Conservation (phyloP, 2,113 vertebrate species). For the Callorhinus ursinus region DNA sequence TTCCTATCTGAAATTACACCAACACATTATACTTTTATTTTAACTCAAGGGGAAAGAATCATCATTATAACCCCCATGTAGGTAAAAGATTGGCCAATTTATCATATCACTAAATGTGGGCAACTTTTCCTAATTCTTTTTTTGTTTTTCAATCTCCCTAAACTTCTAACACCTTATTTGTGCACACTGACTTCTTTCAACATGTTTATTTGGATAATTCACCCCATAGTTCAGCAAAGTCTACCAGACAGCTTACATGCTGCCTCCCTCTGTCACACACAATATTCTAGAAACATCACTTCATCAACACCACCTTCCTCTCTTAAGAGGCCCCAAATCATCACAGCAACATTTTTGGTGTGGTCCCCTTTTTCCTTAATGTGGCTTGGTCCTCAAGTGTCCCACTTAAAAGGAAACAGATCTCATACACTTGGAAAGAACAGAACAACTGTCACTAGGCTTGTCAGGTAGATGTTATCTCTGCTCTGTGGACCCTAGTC, state of each 20-base stretch:
- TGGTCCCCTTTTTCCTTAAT: neutral
- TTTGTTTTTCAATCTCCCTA: neutral
- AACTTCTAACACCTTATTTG: neutral
- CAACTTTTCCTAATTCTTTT: neutral
- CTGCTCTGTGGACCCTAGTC: neutral
- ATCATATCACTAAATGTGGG: neutral
- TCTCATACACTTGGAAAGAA: neutral
- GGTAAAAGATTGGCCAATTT: neutral
- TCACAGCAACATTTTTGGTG: neutral
- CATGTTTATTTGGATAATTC: neutral
- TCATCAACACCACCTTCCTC: neutral
- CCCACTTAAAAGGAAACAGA: neutral
- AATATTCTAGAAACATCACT: neutral
- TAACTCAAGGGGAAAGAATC: neutral
- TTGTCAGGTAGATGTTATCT: neutral
- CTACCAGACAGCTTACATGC: neutral
- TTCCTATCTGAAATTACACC: neutral
- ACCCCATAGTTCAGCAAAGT: neutral
- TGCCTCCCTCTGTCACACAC: neutral
- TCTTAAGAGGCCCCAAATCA: neutral
- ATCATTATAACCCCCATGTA: neutral
- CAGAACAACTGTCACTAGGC: accelerated
- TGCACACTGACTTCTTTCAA: neutral
- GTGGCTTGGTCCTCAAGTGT: neutral
- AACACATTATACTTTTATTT: neutral